Evolutionary conservation across 2,888 invertebrate genomes (phyloP).

Genomic region (Heliothis peltigera): DNA sequence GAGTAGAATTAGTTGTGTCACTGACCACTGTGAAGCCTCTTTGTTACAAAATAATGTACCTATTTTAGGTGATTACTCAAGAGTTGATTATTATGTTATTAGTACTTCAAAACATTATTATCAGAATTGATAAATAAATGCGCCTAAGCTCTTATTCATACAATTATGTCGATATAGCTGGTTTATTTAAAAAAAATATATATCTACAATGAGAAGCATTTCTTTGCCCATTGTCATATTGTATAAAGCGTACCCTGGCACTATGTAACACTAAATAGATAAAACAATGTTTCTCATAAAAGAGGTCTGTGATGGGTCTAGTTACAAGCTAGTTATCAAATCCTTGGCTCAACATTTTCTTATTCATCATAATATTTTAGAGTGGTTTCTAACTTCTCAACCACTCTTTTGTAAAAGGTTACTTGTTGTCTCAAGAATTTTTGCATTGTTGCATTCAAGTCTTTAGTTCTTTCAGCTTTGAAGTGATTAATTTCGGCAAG

Average conservation of each 20-base stretch:
- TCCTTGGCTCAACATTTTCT: constrained; percentile 56
- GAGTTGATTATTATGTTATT: constrained; percentile 45
- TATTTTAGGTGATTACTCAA: constrained; percentile 43
- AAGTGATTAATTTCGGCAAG: constrained; percentile 99
- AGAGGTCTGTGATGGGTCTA: constrained; percentile 58
- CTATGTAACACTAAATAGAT: constrained; percentile 43
- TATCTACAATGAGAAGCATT: constrained; percentile 42
- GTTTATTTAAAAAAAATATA: too few relatives aligned
- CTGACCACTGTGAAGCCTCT: not conserved
- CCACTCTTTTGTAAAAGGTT: constrained; percentile 96
- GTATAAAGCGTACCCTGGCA: constrained; percentile 50
- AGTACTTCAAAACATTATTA: constrained; percentile 35
- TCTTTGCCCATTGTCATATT: constrained; percentile 44
- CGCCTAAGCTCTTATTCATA: constrained; percentile 43
- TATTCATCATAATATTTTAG: constrained; percentile 86
- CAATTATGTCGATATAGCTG: constrained; percentile 27
- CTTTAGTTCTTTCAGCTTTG: constrained; percentile 95
- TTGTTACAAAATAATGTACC: constrained; percentile 24
- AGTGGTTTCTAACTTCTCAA: constrained; percentile 92
- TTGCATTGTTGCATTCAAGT: constrained; percentile 96
- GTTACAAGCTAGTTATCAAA: constrained; percentile 47
- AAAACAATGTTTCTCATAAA: constrained; percentile 35
- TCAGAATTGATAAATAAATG: constrained; percentile 58
- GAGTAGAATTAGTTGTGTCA: not conserved
- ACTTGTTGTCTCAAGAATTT: constrained; percentile 97